Conservation (phyloP, 2,113 vertebrate genomes). For the Asarcornis scutulata region DNA sequence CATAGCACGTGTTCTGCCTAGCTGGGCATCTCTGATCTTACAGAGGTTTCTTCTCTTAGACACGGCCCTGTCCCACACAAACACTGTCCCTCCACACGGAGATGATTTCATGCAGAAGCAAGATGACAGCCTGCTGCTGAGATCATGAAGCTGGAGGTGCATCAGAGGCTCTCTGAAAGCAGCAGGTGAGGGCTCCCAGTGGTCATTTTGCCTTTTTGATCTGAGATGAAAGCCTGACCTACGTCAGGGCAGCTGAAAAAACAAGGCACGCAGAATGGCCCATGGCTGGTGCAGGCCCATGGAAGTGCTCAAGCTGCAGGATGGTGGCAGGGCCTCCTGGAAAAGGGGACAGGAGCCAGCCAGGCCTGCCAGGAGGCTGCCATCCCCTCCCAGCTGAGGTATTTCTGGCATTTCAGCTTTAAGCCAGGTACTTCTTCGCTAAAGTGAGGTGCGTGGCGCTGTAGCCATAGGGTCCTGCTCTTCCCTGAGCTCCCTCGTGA, state of each 20-base stretch:
- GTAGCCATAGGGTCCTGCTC: not conserved
- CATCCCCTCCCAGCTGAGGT: no score
- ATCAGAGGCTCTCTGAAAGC: not conserved
- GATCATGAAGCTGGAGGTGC: not conserved
- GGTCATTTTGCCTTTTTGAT: not conserved
- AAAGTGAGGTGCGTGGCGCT: not conserved
- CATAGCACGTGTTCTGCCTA: fast-evolving
- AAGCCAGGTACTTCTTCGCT: not conserved
- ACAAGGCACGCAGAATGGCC: fast-evolving
- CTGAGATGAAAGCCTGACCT: not conserved
- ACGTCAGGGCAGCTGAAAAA: not conserved
- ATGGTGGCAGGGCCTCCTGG: not conserved
- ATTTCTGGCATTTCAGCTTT: not conserved
- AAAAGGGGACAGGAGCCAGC: not conserved
- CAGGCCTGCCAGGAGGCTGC: not conserved
- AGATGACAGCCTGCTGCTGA: not conserved
- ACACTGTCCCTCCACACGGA: no score
- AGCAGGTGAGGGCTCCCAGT: not conserved
- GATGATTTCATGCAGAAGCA: not conserved
- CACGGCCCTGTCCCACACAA: not conserved
- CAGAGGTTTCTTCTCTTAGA: not conserved
- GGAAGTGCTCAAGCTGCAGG: not conserved
- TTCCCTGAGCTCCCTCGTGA: not conserved
- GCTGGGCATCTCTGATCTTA: not conserved
- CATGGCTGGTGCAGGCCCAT: not conserved